These are phyloP conservation scores for Xiphophorus hellerii DNA, from an alignment of 2,113 vertebrate species.

Conservation along the genomic window DNA sequence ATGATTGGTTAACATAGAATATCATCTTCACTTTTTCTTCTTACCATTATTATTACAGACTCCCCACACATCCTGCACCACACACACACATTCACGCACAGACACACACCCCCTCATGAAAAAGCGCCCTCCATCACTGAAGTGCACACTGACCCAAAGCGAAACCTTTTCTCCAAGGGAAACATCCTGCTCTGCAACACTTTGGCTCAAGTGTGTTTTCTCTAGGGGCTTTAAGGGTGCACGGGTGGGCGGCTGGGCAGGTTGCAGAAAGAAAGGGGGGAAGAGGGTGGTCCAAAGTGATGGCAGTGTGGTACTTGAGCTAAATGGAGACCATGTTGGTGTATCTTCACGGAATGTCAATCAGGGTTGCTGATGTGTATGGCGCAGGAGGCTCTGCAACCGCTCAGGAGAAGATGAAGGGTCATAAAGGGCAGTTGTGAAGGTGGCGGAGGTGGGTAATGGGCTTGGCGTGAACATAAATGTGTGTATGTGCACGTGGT, in stretches of 20 bases:
- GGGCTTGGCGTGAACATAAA: slow-evolving; percentile 56
- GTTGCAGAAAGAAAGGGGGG: slow-evolving; percentile 2
- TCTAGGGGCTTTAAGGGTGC: slow-evolving; percentile 82
- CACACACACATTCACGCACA: neutral
- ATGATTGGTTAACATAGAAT: slow-evolving; percentile 68
- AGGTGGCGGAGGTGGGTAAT: slow-evolving; percentile 69
- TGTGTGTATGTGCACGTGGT: slow-evolving; percentile 48
- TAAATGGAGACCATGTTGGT: slow-evolving; percentile 81
- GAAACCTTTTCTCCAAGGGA: slow-evolving; percentile 97
- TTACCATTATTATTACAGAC: slow-evolving; percentile 29
- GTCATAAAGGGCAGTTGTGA: slow-evolving; percentile 67
- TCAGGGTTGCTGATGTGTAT: slow-evolving; percentile 72
- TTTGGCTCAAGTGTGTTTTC: slow-evolving; percentile 99
- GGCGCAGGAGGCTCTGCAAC: slow-evolving; percentile 63
- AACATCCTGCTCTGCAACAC: slow-evolving; percentile 99
- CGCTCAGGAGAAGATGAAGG: slow-evolving; percentile 71
- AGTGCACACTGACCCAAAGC: slow-evolving; percentile 95
- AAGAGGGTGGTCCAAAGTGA: slow-evolving; percentile 60
- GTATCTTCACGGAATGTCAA: slow-evolving; percentile 82
- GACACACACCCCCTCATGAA: slow-evolving; percentile 54
- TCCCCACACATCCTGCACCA: neutral
- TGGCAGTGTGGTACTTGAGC: slow-evolving; percentile 77
- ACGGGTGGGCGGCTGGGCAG: slow-evolving; percentile 22
- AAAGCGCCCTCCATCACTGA: slow-evolving; percentile 89
- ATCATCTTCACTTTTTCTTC: slow-evolving; percentile 43